Conservation (phyloP, 2,113 vertebrate genomes). For the Gavia stellata region DNA sequence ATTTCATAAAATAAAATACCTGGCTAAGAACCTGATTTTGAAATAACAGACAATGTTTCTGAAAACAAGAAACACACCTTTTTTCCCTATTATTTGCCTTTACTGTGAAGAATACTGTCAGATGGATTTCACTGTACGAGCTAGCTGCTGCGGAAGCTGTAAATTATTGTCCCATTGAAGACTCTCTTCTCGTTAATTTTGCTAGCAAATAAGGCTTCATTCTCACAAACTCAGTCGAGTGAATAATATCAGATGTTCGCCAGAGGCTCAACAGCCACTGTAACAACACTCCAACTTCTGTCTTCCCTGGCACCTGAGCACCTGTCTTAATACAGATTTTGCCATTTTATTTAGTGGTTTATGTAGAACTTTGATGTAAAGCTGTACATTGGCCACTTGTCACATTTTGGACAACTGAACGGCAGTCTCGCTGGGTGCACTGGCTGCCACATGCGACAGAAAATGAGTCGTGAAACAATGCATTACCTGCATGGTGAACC, state of each 20-base stretch:
- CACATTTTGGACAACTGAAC: too few species aligned
- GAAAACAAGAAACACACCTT: neutral
- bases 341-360: neutral
- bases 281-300: neutral
- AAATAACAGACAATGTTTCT: neutral
- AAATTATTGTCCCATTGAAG: conserved; percentile 67
- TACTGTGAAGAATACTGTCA: neutral
- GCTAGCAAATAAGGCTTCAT: conserved; percentile 51
- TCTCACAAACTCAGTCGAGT: conserved; percentile 40
- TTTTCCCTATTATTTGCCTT: neutral
- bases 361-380: neutral
- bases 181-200: conserved; percentile 70
- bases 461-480: rapidly evolving
- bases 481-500: rapidly evolving
- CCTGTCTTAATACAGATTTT: neutral
- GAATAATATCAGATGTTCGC: conserved; percentile 29
- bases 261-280: neutral
- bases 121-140: neutral
- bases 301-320: neutral
- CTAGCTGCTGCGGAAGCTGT: neutral
- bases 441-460: too few species aligned
- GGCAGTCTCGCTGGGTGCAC: rapidly evolving
- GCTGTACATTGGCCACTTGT: neutral
- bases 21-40: neutral
- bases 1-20: neutral